Conservation (phyloP, 2,113 vertebrate genomes). For the Nothoprocta pentlandii region DNA sequence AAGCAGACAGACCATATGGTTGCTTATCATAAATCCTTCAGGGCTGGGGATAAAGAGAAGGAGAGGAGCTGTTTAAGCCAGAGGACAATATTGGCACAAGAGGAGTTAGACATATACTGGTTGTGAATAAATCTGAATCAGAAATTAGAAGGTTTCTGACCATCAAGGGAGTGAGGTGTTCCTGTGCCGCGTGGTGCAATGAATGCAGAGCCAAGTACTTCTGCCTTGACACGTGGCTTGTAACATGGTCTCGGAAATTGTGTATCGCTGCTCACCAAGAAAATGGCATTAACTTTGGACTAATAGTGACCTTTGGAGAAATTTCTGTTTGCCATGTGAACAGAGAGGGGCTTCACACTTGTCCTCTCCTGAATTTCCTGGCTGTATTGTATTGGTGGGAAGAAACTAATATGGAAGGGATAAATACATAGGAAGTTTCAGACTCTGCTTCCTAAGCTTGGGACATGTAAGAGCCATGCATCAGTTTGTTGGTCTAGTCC, state of each 20-base stretch:
- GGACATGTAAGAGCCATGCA: neutral
- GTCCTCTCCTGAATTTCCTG: neutral
- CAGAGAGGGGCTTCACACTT: neutral
- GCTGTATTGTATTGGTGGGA: conserved; percentile 25
- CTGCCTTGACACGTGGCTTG: neutral
- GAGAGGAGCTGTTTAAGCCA: neutral
- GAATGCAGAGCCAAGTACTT: neutral
- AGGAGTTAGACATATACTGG: neutral
- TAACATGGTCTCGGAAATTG: neutral
- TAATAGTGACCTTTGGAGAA: neutral
- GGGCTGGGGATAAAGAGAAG: neutral
- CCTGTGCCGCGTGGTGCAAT: neutral
- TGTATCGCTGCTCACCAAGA: neutral
- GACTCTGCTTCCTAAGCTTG: neutral
- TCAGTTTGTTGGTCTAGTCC: conserved; percentile 36
- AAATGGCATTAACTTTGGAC: neutral
- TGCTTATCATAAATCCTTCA: neutral
- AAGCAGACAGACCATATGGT: neutral
- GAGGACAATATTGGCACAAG: neutral
- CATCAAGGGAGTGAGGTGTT: fast-evolving
- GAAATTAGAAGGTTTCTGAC: neutral
- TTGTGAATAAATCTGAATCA: neutral
- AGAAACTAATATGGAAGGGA: neutral
- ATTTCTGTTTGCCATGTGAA: neutral
- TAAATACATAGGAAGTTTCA: conserved; percentile 35